Evolutionary conservation across 37 sponge, comb jelly and placozoan genomes (phyloP).

Genomic region (Dysidea cf. avara): DNA sequence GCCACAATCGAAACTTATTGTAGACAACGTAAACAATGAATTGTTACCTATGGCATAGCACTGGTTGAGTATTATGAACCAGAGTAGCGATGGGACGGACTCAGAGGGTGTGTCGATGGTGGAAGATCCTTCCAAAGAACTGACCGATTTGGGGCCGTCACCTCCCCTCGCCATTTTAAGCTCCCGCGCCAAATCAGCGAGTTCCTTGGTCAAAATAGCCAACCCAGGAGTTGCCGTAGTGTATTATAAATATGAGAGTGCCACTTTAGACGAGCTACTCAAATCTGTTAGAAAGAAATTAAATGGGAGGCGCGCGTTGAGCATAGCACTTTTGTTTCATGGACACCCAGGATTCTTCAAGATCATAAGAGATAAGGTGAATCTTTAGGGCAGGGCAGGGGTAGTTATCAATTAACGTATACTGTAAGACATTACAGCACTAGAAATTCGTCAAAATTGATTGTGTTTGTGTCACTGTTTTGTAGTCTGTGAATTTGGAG

Average conservation of each 20-base stretch:
- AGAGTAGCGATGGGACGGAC: too few relatives aligned
- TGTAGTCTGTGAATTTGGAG: constrained; percentile 31
- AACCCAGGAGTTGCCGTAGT: constrained; percentile 64
- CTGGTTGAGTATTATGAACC: too few relatives aligned
- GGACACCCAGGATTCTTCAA: constrained; percentile 69
- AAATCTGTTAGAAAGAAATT: constrained; percentile 43
- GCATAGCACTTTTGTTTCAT: constrained; percentile 71
- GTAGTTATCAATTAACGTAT: too few relatives aligned
- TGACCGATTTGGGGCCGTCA: background rate
- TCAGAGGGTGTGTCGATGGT: too few relatives aligned
- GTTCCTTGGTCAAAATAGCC: constrained; percentile 23
- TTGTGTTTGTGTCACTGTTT: background rate
- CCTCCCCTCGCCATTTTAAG: constrained; percentile 64
- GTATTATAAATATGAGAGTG: constrained; percentile 71
- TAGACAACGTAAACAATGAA: too few relatives aligned
- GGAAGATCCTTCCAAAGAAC: too few relatives aligned
- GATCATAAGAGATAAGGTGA: constrained; percentile 53
- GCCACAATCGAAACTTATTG: too few relatives aligned
- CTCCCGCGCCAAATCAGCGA: constrained; percentile 11
- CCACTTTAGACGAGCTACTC: constrained; percentile 51
- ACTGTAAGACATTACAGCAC: too few relatives aligned
- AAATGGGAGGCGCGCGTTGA: constrained; percentile 52
- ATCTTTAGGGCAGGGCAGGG: too few relatives aligned
- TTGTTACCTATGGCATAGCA: too few relatives aligned
- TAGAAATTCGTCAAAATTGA: too few relatives aligned